Evolutionary conservation across 2,888 invertebrate species (phyloP).

Genomic region (Aethes cnicana): DNA sequence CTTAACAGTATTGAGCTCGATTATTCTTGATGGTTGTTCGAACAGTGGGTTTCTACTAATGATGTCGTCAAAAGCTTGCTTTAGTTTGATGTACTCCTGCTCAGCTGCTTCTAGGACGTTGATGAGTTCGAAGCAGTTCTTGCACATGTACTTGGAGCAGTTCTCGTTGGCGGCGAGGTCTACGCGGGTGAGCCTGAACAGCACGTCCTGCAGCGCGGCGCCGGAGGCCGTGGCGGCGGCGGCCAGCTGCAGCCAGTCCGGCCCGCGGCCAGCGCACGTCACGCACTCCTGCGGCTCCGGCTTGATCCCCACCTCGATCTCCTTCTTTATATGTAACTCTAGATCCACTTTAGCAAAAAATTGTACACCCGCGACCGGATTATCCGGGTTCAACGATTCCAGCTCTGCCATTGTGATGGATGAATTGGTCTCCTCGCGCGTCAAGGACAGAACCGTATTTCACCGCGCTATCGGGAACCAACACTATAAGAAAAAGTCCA

Average conservation of each 20-base stretch:
- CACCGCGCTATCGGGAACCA: neutral
- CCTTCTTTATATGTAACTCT: conserved; percentile 48
- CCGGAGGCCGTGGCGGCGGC: conserved; percentile 54
- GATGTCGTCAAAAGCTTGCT: conserved; percentile 64
- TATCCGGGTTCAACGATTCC: conserved; percentile 56
- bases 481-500: conserved; percentile 1
- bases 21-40: conserved; percentile 40
- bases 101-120: conserved; percentile 68
- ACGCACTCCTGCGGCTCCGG: conserved; percentile 63
- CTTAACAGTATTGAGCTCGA: conserved; percentile 46
- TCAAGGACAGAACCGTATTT: neutral
- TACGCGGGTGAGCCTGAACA: conserved; percentile 54
- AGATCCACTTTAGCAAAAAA: conserved; percentile 42
- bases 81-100: conserved; percentile 62
- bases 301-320: conserved; percentile 57
- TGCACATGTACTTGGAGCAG: conserved; percentile 56
- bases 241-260: conserved; percentile 43
- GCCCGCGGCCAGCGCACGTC: conserved; percentile 54
- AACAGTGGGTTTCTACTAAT: conserved; percentile 68
- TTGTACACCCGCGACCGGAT: conserved; percentile 46
- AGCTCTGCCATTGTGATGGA: conserved; percentile 51
- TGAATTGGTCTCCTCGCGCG: neutral
- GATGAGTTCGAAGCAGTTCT: conserved; percentile 62
- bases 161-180: conserved; percentile 45
- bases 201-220: conserved; percentile 52